A percentile compares a stretch with the other conserved stretches of the same genome.
These are phyloP conservation scores for Teinopalpus imperialis DNA, from an alignment of 2,888 invertebrate species.

Conservation along the genomic window DNA sequence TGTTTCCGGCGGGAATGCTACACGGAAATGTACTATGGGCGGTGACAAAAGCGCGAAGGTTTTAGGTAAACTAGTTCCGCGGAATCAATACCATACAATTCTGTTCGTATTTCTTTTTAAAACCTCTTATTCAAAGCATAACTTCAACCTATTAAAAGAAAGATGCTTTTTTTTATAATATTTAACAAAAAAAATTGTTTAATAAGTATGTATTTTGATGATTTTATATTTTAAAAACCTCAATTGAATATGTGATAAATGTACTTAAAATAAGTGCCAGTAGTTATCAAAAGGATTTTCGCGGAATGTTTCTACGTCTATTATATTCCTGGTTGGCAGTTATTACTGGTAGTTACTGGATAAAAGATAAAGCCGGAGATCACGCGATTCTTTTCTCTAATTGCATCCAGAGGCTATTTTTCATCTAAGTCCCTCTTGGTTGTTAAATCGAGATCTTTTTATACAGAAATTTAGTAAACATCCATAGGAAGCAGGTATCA, in stretches of 20 bases:
- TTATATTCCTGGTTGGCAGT: slow-evolving; percentile 52
- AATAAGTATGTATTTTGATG: no score
- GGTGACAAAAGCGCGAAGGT: slow-evolving; percentile 56
- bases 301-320: slow-evolving; percentile 47
- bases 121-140: no score
- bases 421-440: slow-evolving; percentile 35
- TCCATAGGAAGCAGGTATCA: slow-evolving; percentile 19
- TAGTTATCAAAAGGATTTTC: slow-evolving; percentile 33
- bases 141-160: no score
- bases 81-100: slow-evolving; percentile 39
- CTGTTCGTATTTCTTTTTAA: no score
- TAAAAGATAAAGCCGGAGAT: slow-evolving; percentile 58
- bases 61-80: slow-evolving; percentile 54
- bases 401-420: slow-evolving; percentile 51
- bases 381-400: slow-evolving; percentile 68
- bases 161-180: no score
- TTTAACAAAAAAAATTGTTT: no score
- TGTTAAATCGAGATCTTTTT: slow-evolving; percentile 36
- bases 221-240: slow-evolving; percentile 2
- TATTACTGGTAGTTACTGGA: slow-evolving; percentile 54
- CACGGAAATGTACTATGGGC: slow-evolving; percentile 67
- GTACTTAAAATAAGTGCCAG: slow-evolving; percentile 4
- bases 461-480: slow-evolving; percentile 26
- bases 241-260: slow-evolving; percentile 5
- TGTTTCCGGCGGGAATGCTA: slow-evolving; percentile 60